Conservation (phyloP, 53 echinoderm and acorn worm species). For the Temnopleurus reevesii region DNA sequence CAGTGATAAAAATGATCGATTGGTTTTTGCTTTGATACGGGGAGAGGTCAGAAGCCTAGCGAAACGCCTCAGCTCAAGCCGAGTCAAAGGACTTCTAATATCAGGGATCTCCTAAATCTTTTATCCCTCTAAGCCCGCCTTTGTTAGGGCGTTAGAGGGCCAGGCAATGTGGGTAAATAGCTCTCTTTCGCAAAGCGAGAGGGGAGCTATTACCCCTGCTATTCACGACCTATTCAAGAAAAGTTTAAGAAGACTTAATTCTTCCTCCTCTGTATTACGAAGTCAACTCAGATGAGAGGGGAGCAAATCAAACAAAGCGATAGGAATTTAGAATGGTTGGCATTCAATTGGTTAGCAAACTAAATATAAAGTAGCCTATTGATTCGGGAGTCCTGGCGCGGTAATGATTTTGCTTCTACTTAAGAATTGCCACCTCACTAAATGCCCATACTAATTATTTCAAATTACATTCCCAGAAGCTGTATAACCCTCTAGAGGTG, state of each 20-base stretch:
- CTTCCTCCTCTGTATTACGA: not conserved
- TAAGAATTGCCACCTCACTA: not conserved
- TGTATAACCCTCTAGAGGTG: no score
- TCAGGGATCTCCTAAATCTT: not conserved
- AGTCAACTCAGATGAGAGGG: slow-evolving; percentile 19
- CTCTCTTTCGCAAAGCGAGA: not conserved
- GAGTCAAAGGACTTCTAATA: not conserved
- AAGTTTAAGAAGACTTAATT: slow-evolving; percentile 16
- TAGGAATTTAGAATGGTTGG: not conserved
- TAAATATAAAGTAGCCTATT: not conserved
- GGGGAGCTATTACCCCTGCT: slow-evolving; percentile 21
- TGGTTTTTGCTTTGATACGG: slow-evolving; percentile 8
- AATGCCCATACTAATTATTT: no score
- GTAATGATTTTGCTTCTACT: not conserved
- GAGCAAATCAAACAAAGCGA: not conserved
- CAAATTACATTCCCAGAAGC: no score
- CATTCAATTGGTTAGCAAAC: not conserved
- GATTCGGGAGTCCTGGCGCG: not conserved
- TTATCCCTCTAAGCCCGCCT: not conserved
- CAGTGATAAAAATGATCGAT: not conserved
- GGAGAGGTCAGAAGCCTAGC: slow-evolving; percentile 3
- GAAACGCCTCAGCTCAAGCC: slow-evolving; percentile 24
- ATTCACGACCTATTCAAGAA: not conserved
- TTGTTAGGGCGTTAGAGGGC: not conserved
- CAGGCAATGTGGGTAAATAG: slow-evolving; percentile 11